Base-by-base conservation (phyloP, 1,140 invertebrate species). In the Euglossa dilemma region DNA sequence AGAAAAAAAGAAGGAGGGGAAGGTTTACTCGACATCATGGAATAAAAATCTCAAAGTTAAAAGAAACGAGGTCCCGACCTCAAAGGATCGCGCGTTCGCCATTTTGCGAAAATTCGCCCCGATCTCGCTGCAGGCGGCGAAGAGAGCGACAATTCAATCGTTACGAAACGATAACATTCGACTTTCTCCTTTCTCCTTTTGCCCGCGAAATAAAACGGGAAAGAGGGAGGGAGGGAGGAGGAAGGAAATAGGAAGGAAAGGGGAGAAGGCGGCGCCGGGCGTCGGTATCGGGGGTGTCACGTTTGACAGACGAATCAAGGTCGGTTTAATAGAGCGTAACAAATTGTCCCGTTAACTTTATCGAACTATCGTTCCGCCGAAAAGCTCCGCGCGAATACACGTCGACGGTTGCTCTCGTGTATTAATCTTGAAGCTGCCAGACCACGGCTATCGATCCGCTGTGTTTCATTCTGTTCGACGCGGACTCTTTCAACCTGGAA, bases 271-370 rank as follows among this genome's bases (percentile, higher is more conserved):
- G 63, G n/a, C 14, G 16, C n/a, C n/a, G 14, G n/a, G 23, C 47
- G 36, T 57, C 69, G 57, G 57, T 69, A 69, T 52, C 56, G 23
- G 16, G 16, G 16, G 14, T 11, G 36, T 70, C 47, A 80, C 69
- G 43, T 72, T 71, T 43, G 47, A 80, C 67, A 50, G 16, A 50
- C 57, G 47, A 72, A 80, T 72, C 47, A 80, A 80, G 78, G 47
- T 71, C 54, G 67, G 43, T 36, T 80, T 80, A 80, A 80, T 80
- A 80, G 78, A 80, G 78, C 78, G 67, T 61, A 80, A 71, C 67
- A 71, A 80, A 80, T 80, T 72, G 67, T 61, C 50, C 63, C 28
- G 36, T 25, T 57, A 69, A 78, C 76, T 78, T 67, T 54, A 69
- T 78, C 63, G 76, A 69, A 18, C 50, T 56, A 52, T 72, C 57